Base-by-base conservation (phyloP, 2,888 invertebrate species). In the Eugnorisma glareosa region DNA sequence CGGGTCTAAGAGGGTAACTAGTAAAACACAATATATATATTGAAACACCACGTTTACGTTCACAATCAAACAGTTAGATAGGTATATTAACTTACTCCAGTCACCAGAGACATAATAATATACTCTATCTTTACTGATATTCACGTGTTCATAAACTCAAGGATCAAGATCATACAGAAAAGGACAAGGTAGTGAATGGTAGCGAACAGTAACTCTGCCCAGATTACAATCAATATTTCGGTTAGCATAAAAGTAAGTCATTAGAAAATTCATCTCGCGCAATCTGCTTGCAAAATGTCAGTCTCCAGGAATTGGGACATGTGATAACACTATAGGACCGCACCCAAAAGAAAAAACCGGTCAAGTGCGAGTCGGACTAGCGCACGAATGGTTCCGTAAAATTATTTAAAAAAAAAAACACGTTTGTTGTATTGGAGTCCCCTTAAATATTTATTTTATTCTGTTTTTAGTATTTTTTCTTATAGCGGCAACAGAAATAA, bases 181-280 rank as follows among this genome's bases (percentile, higher is more conserved):
- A 48, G 3, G 11, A 13, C 15, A 35, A 63, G 18, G 7, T 21
- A 15, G 57, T 57, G 28, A 57, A 28, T 28, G 10, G 8, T 21
- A 31, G 31, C 18, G 31, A 59, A 59, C 18, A 59, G 59, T 21
- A 4, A 21, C 31, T 10, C 21, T 43, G 8, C 10, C n/a, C 37
- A 73, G 67, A 77, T 69, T 40, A 43, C 8, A 15, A 68, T 68
- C 57, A 54, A 7, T 10, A 59, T 69, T 31, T 76, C 15, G 24
- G 54, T 57, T 61, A n/a, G 43, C 31, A 40, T 40, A 69, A 68
- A 73, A 59, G 43, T 57, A 67, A 74, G n/a, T 63, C 69, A 61
- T 81, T 37, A 59, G 67, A 37, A 76, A 84, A 76, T 72, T 35
- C 40, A 54, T 40, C 59, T 45, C 40, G 6, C 54, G 28, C 45